Percentiles rank a stretch among this genome's conserved stretches.
Evolutionary conservation across 2,888 invertebrate species (phyloP).

Genomic region (Eubasilissa splendida): DNA sequence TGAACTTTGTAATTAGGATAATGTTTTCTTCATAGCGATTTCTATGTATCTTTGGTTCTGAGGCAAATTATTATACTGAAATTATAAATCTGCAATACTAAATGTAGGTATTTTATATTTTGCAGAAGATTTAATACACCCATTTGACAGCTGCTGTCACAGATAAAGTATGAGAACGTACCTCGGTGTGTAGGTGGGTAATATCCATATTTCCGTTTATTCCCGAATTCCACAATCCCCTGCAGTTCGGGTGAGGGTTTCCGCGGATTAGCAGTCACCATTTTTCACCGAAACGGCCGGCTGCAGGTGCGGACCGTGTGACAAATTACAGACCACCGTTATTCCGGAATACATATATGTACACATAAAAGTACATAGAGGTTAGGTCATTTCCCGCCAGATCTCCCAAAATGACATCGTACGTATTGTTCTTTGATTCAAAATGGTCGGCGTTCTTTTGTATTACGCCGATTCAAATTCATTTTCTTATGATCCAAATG

Average conservation of each 20-base stretch:
- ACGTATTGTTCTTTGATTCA: background rate
- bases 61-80: too few relatives aligned
- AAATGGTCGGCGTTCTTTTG: background rate
- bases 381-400: conserved; percentile 19
- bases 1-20: too few relatives aligned
- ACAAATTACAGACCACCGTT: conserved; percentile 39
- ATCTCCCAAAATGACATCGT: background rate
- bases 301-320: conserved; percentile 55
- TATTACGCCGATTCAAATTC: background rate
- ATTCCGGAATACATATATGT: background rate
- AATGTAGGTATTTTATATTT: too few relatives aligned
- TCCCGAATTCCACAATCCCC: background rate
- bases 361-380: too few relatives aligned
- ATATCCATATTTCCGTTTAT: background rate
- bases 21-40: too few relatives aligned
- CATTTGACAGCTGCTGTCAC: too few relatives aligned
- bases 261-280: conserved; percentile 51
- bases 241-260: background rate
- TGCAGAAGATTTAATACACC: too few relatives aligned
- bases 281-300: conserved; percentile 54
- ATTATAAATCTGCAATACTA: too few relatives aligned
- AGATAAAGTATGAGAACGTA: too few relatives aligned
- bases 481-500: too few relatives aligned
- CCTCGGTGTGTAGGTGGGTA: too few relatives aligned
- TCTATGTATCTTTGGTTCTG: too few relatives aligned